phyloP scores from a whole-genome alignment of 1,140 invertebrate genomes.

The Amyelois transitella region DNA sequence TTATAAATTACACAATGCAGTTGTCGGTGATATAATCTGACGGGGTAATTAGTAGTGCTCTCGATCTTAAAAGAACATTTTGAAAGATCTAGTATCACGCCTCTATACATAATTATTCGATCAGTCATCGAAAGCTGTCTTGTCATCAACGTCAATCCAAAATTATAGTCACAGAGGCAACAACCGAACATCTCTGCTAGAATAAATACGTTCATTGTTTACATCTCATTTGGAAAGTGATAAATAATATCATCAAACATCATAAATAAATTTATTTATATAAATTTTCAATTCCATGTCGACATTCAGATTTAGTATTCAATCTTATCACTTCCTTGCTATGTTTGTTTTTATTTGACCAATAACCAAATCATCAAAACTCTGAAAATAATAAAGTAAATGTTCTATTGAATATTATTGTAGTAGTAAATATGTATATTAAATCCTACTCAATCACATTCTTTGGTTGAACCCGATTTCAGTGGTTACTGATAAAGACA shows the following conservation, averaged over 20 bases:
- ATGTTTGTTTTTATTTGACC: too few relatives aligned
- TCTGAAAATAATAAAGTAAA: background rate
- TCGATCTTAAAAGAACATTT: slow-evolving; percentile 23
- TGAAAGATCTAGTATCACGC: slow-evolving; percentile 25
- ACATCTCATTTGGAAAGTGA: too few relatives aligned
- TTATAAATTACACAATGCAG: slow-evolving; percentile 39
- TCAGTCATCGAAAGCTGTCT: slow-evolving; percentile 19
- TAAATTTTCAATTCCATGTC: background rate
- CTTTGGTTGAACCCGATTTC: too few relatives aligned
- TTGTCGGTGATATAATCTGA: slow-evolving; percentile 39
- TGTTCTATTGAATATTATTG: too few relatives aligned
- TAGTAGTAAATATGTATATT: too few relatives aligned
- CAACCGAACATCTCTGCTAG: too few relatives aligned
- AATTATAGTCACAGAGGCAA: background rate
- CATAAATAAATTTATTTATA: too few relatives aligned
- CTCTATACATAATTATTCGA: slow-evolving; percentile 18
- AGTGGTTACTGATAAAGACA: background rate
- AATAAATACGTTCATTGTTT: too few relatives aligned
- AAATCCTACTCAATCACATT: too few relatives aligned
- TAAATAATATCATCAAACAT: too few relatives aligned
- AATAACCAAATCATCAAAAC: too few relatives aligned
- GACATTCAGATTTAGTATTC: slow-evolving; percentile 9
- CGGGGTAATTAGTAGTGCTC: slow-evolving; percentile 36
- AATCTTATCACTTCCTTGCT: background rate
- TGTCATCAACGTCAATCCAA: background rate